A percentile compares a stretch with the other conserved stretches of the same genome.
Conservation (phyloP, 2,113 vertebrate genomes). For the Amphiprion ocellaris region DNA sequence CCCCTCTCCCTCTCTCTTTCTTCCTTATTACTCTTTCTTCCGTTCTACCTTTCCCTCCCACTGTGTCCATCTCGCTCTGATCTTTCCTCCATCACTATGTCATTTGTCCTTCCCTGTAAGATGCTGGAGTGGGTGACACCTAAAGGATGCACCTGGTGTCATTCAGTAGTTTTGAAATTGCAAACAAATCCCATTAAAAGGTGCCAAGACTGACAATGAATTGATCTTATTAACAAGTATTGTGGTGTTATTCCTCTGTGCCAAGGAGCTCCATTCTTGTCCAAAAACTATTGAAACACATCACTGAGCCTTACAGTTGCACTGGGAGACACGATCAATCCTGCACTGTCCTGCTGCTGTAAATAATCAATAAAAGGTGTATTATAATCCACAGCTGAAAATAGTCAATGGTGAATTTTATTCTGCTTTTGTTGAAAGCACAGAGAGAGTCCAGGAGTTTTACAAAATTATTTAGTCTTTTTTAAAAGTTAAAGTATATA, state of each 20-base stretch:
- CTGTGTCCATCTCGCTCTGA: constrained; percentile 56
- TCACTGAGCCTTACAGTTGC: neutral
- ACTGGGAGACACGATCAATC: no score
- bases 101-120: constrained; percentile 47
- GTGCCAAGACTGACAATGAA: neutral
- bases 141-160: constrained; percentile 1
- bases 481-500: no score
- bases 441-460: no score
- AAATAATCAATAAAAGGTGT: no score
- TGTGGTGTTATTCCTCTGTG: neutral
- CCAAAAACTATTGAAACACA: neutral
- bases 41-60: constrained; percentile 58
- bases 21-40: constrained; percentile 62
- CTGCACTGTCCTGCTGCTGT: no score
- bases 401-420: no score
- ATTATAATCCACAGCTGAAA: no score
- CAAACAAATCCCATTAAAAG: neutral
- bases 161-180: neutral
- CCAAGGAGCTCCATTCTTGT: neutral
- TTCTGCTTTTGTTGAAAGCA: no score
- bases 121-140: constrained; percentile 1
- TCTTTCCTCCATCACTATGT: constrained; percentile 57
- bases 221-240: neutral
- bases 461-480: no score
- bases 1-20: constrained; percentile 2